Conservation (phyloP, 2,797 vertebrate genomes). For the Myioborus melanocephalus region DNA sequence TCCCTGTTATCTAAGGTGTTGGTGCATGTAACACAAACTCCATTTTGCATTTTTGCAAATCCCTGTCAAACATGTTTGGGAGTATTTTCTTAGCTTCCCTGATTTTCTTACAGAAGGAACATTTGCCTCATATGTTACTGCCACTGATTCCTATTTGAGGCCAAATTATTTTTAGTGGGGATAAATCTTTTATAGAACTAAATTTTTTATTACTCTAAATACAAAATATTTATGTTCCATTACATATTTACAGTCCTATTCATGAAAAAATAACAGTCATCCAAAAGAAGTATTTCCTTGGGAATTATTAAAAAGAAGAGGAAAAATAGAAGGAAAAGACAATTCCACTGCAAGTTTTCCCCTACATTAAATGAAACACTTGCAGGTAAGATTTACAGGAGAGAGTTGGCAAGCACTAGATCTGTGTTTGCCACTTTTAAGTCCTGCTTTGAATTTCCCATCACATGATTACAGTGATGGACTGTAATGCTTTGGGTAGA, state of each 20-base stretch:
- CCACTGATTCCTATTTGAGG: conserved; percentile 15
- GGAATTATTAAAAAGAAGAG: conserved; percentile 26
- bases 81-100: conserved; percentile 6
- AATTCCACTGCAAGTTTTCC: neutral
- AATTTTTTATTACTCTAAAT: conserved; percentile 64
- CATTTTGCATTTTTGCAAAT: neutral
- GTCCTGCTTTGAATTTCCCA: neutral
- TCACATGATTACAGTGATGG: neutral
- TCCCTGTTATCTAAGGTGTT: neutral
- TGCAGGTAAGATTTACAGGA: neutral
- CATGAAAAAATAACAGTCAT: conserved; percentile 50
- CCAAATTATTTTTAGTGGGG: conserved; percentile 51
- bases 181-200: conserved; percentile 59
- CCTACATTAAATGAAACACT: neutral
- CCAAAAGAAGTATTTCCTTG: conserved; percentile 35
- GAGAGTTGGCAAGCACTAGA: neutral
- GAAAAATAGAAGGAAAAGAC: neutral
- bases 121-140: neutral
- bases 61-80: neutral
- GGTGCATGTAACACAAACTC: neutral
- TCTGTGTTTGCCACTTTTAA: neutral
- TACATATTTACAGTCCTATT: conserved; percentile 59
- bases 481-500: neutral
- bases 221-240: conserved; percentile 63
- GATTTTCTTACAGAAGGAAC: conserved; percentile 11